Conservation (phyloP, 1,140 invertebrate species). For the Drosophila leontia region DNA sequence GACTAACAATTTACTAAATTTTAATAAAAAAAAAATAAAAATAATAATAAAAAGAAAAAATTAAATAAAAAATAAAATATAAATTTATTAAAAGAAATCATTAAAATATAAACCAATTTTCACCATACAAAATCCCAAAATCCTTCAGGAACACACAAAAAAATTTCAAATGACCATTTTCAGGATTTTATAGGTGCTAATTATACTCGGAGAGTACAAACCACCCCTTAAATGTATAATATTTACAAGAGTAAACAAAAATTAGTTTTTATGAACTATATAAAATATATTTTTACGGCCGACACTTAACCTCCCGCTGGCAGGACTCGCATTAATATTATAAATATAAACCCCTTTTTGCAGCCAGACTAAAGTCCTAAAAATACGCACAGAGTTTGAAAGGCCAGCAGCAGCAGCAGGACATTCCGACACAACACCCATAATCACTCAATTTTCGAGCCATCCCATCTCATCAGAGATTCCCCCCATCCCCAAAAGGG, state of each 20-base stretch:
- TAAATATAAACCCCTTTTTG: constrained; percentile 11
- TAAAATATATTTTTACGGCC: constrained; percentile 12
- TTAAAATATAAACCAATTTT: not conserved
- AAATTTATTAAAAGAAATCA: not conserved
- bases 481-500: not conserved
- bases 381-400: constrained; percentile 10
- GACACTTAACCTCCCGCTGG: not conserved
- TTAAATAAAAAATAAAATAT: not conserved
- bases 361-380: not conserved
- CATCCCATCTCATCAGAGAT: constrained; percentile 29
- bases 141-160: no score
- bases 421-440: constrained; percentile 43
- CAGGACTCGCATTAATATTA: constrained; percentile 4
- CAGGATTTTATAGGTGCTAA: not conserved
- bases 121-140: not conserved
- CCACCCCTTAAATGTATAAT: not conserved
- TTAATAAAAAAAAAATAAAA: not conserved
- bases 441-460: constrained; percentile 46
- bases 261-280: constrained; percentile 10
- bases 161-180: no score
- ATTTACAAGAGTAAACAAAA: not conserved
- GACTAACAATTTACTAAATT: no score
- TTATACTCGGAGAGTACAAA: not conserved
- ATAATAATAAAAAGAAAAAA: not conserved
- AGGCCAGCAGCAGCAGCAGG: constrained; percentile 6